Base-by-base conservation (phyloP, 1,140 invertebrate genomes). In the Zaprionus ghesquierei region DNA sequence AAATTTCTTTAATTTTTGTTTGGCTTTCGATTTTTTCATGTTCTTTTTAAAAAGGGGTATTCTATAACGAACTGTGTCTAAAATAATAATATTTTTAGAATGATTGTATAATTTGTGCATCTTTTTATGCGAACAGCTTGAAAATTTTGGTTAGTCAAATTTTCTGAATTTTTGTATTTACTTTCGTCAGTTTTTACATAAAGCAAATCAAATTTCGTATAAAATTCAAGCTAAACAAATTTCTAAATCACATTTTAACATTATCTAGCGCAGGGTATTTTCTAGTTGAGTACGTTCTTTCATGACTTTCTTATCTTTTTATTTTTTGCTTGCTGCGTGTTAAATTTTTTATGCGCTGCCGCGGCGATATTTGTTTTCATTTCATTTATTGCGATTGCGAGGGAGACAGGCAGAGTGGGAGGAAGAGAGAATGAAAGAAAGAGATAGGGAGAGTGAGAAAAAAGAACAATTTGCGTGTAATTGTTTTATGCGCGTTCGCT, bases 341-440 rank as follows among this genome's bases (percentile, higher is more conserved):
- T 76, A 35, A 49, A 89, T 79, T 89, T 87, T 89, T 76, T 89
- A 89, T 82, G 72, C 38, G 25, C 61, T 50, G 58, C 70, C 71
- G 53, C 60, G 60, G 35, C 72, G 38, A 79, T 81, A 81, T 81
- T 78, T 86, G 79, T 87, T 86, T 87, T 87, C 75, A 61, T 86
- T 86, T 78, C 81, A 86, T 86, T 86, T 86, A 75, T 77, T 59
- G 54, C 65, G 65, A 44, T 15, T 20, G 44, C 5, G 22, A 50
- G 3, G 10, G 20, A 27, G 3, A 15, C 29, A 78, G 3, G 12
- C 0, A 31, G 12, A 31, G 31, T 8, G 31, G 13, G 12, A 33
- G 31, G 13, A 10, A 29, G 29, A 3, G 29, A 5, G 5, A 10
- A 3, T 10, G 29, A 31, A 3, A 31, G 9, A 31, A 3, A 12